Evolutionary conservation across 2,113 vertebrate species (phyloP), one percentile per base, ranked within the genome.

Genomic region (Channa maculata): DNA sequence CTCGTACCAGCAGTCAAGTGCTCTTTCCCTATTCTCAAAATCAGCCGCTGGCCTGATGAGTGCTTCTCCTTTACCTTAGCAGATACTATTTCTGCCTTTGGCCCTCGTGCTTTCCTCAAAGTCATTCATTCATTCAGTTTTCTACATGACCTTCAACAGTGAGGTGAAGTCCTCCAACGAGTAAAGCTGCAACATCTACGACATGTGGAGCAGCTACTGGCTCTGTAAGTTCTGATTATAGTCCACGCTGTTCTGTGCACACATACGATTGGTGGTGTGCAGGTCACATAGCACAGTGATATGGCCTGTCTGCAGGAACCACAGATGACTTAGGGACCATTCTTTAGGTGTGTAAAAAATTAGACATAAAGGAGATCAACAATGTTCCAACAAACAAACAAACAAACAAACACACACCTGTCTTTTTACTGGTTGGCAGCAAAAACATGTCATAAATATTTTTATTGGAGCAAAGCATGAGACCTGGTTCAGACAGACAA

Each of bases 81-180:
- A 69, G 65, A 61, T 82, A 84, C 65, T 70, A 62, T 89, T 82
- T 85, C 45, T 72, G 45, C 45, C 44, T 50, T 6, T n/a, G 60
- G 55, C 84, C 80, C 86, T 88, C 59, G 44, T 71, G 75, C 75
- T 79, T 68, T 61, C 46, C 65, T 84, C 77, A 88, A 80, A 80
- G 81, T 71, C 80, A 78, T 75, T 71, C 55, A 59, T 57, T 57
- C 48, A 62, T 24, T 62, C 49, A 24, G 24, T 24, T 65, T 60
- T 53, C 44, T 39, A 44, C 64, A 14, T 65, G 51, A 58, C 62
- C 73, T 58, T 58, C 45, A 24, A 41, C 8, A 33, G 37, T 3
- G 14, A 57, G 37, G 5, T 9, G 12, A 79, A 75, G 36, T 37
- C 39, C 41, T 11, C 60, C 44, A 33, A 9, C 14, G 36, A 50